These are phyloP conservation scores for Pseudomyrmex gracilis DNA, from an alignment of 1,140 invertebrate species.

Conservation along the genomic window DNA sequence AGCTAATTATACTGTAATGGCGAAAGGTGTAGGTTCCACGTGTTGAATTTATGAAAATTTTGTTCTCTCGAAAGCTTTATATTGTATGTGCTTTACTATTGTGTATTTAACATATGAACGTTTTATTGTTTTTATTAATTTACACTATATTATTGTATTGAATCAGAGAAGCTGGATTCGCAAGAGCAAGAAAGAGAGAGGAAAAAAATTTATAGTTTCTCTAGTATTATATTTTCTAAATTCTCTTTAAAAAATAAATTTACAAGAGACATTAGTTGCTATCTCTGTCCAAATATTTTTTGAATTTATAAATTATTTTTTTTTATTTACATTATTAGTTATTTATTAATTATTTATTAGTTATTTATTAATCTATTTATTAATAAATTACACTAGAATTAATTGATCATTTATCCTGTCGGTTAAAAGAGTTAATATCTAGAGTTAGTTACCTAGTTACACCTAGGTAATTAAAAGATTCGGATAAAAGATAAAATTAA, in stretches of 20 bases:
- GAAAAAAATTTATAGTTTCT: too few species aligned
- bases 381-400: too few species aligned
- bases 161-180: not conserved
- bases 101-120: not conserved
- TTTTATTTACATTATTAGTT: too few species aligned
- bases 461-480: too few species aligned
- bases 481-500: too few species aligned
- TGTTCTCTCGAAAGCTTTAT: not conserved
- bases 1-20: not conserved
- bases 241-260: not conserved
- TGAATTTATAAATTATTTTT: too few species aligned
- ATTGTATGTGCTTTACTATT: conserved; percentile 13
- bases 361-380: too few species aligned
- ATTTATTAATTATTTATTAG: not conserved
- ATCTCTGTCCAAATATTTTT: not conserved
- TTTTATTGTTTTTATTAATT: not conserved
- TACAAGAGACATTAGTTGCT: not conserved
- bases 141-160: not conserved
- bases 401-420: too few species aligned
- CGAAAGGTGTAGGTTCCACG: conserved; percentile 7
- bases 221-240: too few species aligned
- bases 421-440: too few species aligned
- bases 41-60: not conserved
- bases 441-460: too few species aligned
- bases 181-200: not conserved